phyloP scores from a whole-genome alignment of 2,797 vertebrate species.

The Arnoldichthys spilopterus region DNA sequence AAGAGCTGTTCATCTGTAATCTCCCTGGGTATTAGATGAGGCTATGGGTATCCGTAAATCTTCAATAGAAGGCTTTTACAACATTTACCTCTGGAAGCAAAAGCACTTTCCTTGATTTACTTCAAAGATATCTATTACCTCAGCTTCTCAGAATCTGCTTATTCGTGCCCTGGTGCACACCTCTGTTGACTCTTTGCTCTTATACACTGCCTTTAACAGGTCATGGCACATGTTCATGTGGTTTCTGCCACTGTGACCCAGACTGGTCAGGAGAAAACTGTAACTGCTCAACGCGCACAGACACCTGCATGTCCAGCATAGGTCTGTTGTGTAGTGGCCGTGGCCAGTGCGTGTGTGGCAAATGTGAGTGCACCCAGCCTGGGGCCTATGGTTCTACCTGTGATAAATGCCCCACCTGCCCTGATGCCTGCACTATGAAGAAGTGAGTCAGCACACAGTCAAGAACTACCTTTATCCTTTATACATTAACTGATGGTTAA shows the following conservation, averaged over 20 bases:
- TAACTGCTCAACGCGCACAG: conserved; percentile 93
- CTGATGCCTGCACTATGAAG: conserved; percentile 95
- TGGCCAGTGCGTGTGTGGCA: conserved; percentile 90
- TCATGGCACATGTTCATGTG: conserved; percentile 92
- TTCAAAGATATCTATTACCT: conserved; percentile 9
- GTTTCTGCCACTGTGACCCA: conserved; percentile 90
- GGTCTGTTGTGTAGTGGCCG: conserved; percentile 92
- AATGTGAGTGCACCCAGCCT: conserved; percentile 92
- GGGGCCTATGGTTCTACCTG: conserved; percentile 94
- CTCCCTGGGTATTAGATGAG: not conserved
- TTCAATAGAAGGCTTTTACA: conserved; percentile 11
- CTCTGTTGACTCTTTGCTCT: not conserved
- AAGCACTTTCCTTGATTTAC: not conserved
- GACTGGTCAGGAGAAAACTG: conserved; percentile 97
- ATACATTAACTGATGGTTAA: not conserved
- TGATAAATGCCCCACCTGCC: conserved; percentile 97
- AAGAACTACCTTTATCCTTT: not conserved
- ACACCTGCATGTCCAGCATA: conserved; percentile 92
- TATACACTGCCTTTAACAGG: conserved; percentile 71
- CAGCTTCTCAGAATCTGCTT: conserved; percentile 4
- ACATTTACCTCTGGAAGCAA: conserved; percentile 6
- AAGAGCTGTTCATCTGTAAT: not conserved
- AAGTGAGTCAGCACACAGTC: conserved; percentile 80
- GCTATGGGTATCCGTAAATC: conserved; percentile 18
- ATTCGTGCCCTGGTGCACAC: not conserved